A percentile compares a stretch with the other conserved stretches of the same genome.
Conservation (phyloP, 2,113 vertebrate species). For the Nothoprocta pentlandii region DNA sequence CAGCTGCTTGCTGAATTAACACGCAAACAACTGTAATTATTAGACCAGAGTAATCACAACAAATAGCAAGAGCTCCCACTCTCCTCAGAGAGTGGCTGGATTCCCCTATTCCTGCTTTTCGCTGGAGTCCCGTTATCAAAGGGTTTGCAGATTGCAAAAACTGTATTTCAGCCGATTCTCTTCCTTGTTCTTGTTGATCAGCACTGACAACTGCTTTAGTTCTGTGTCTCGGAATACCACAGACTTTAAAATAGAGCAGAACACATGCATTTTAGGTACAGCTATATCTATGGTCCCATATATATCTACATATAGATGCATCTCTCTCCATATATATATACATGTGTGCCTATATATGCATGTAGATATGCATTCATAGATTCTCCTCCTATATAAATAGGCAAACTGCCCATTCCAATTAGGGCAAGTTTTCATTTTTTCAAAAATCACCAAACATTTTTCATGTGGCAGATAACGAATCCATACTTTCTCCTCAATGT, state of each 20-base stretch:
- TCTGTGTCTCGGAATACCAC: neutral
- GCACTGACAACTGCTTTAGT: neutral
- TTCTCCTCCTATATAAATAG: neutral
- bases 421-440: neutral
- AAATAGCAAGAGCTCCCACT: slow-evolving; percentile 8
- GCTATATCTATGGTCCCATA: neutral
- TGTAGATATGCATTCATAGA: neutral
- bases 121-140: neutral
- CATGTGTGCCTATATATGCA: too few species aligned
- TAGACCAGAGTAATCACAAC: slow-evolving; percentile 34
- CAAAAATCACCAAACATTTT: neutral
- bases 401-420: neutral
- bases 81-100: neutral
- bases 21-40: slow-evolving; percentile 29
- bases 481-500: neutral
- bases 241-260: neutral
- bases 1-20: slow-evolving; percentile 50
- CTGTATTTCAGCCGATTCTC: neutral
- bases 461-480: neutral
- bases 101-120: slow-evolving; percentile 3
- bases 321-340: too few species aligned
- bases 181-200: neutral
- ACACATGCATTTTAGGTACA: neutral
- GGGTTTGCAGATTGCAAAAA: neutral
- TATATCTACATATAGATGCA: neutral